Percentiles rank a stretch among this genome's conserved stretches.
phyloP scores from a whole-genome alignment of 2,113 vertebrate genomes.

The Boulengeromyrus knoepffleri region DNA sequence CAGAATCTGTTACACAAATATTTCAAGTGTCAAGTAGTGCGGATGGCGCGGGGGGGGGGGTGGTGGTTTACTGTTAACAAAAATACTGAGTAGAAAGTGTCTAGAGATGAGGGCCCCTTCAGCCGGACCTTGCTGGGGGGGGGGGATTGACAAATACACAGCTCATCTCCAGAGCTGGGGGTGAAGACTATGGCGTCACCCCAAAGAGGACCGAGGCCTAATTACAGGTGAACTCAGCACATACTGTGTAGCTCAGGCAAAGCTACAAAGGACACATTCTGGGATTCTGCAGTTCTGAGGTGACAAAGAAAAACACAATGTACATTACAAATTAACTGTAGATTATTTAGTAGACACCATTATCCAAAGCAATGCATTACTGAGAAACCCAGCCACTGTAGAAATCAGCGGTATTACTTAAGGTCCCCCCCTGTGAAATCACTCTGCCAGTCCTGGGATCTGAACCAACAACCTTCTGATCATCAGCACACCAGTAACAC shows the following conservation, averaged over 20 bases:
- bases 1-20: neutral
- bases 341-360: neutral
- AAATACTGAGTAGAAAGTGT: neutral
- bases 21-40: neutral
- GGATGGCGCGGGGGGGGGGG: neutral
- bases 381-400: neutral
- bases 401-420: neutral
- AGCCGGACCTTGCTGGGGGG: neutral
- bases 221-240: neutral
- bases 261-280: neutral
- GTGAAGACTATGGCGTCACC: too few relatives aligned
- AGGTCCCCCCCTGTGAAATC: neutral
- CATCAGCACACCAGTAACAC: neutral
- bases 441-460: neutral
- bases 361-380: neutral
- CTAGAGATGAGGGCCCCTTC: neutral
- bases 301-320: neutral
- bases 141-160: neutral
- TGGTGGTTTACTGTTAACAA: neutral
- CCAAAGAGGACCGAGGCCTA: too few relatives aligned
- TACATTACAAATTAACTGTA: neutral
- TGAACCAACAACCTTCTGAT: neutral
- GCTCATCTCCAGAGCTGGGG: too few relatives aligned
- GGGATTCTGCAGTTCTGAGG: neutral
- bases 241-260: neutral